phyloP scores from a whole-genome alignment of 2,113 vertebrate genomes.

The Rallus limicola region DNA sequence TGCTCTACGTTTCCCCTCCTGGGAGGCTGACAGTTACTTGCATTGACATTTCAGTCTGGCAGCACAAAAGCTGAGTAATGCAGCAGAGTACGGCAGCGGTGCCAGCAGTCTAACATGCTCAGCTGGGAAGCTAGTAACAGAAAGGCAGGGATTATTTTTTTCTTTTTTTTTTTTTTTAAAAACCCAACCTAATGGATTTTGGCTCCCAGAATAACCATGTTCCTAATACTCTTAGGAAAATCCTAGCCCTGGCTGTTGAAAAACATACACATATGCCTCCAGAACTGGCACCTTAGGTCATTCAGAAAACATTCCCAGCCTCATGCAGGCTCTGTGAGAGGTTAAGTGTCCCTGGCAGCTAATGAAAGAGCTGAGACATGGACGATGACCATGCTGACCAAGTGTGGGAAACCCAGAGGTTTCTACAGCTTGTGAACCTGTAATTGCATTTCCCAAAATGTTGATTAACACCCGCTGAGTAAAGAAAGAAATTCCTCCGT shows the following conservation, averaged over 20 bases:
- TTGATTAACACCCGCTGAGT: not conserved
- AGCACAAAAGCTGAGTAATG: constrained; percentile 45
- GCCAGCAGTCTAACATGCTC: constrained; percentile 19
- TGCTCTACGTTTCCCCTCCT: not conserved
- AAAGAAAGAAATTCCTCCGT: not conserved
- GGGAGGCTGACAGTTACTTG: not conserved
- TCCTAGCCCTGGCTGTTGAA: not conserved
- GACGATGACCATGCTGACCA: not conserved
- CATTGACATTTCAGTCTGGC: constrained; percentile 10
- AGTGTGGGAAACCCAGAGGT: constrained; percentile 32
- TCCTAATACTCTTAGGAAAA: constrained; percentile 24
- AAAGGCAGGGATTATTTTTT: not conserved
- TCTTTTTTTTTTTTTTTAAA: too few species aligned
- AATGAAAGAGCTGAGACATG: not conserved
- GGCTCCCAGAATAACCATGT: not conserved
- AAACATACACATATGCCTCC: not conserved
- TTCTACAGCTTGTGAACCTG: constrained; percentile 1
- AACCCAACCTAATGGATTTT: not conserved
- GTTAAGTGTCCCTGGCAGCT: constrained; percentile 1
- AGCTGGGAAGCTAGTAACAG: not conserved
- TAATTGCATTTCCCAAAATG: constrained; percentile 48
- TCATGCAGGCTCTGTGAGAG: not conserved
- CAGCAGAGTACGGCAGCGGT: not conserved
- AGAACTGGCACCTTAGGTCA: not conserved
- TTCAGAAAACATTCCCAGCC: not conserved